These are phyloP conservation scores for Panonychus citri DNA, from an alignment of 1,140 invertebrate species.

Conservation along the genomic window DNA sequence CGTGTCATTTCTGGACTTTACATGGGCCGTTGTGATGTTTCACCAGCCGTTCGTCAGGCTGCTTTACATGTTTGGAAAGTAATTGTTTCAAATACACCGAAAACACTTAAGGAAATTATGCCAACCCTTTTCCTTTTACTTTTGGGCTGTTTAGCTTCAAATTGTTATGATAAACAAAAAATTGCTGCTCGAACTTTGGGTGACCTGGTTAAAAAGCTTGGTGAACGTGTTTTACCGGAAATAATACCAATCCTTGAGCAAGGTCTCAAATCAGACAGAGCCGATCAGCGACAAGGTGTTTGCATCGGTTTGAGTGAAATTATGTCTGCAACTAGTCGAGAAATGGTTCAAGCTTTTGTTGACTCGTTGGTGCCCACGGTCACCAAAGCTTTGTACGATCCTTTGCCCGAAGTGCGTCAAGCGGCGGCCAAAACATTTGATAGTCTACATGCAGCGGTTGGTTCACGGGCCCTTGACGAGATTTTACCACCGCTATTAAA, in stretches of 20 bases:
- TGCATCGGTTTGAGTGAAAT: constrained; percentile 96
- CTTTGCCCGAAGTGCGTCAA: constrained; percentile 65
- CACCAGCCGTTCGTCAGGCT: constrained; percentile 84
- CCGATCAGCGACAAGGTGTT: constrained; percentile 88
- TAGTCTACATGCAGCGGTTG: constrained; percentile 77
- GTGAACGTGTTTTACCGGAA: constrained; percentile 86
- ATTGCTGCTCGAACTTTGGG: constrained; percentile 84
- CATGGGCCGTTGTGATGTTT: constrained; percentile 90
- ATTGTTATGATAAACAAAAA: constrained; percentile 83
- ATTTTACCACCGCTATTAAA: constrained; percentile 74
- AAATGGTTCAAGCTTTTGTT: constrained; percentile 79
- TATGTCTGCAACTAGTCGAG: constrained; percentile 79
- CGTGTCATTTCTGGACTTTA: constrained; percentile 82
- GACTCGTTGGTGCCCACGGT: constrained; percentile 94
- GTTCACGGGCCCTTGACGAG: constrained; percentile 81
- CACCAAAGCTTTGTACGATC: constrained; percentile 73
- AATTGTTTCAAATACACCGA: constrained; percentile 84
- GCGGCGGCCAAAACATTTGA: constrained; percentile 93
- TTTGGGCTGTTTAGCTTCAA: constrained; percentile 74
- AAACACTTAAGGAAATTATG: constrained; percentile 85
- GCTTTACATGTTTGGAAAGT: constrained; percentile 91
- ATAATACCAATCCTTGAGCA: constrained; percentile 91
- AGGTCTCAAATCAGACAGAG: constrained; percentile 63
- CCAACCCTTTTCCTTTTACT: constrained; percentile 76
- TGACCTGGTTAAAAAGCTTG: constrained; percentile 87